phyloP scores from a whole-genome alignment of 2,113 vertebrate species.

The Pterophyllum scalare region DNA sequence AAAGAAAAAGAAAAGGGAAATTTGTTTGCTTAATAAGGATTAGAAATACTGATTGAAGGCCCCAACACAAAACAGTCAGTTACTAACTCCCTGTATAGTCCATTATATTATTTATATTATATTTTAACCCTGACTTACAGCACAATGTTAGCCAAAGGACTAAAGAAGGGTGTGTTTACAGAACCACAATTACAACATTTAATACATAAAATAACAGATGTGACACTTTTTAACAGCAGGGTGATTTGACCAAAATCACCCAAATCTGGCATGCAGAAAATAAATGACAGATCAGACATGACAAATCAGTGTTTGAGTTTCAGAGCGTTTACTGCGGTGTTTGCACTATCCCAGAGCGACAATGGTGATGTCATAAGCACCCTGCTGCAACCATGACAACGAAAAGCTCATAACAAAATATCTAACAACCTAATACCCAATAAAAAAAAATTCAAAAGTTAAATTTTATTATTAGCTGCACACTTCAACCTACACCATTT shows the following conservation, averaged over 20 bases:
- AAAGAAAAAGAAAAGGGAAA: neutral
- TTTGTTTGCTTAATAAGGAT: neutral
- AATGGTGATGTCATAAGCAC: conserved; percentile 1
- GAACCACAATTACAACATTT: neutral
- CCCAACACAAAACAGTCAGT: neutral
- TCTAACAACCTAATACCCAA: neutral
- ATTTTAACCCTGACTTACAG: neutral
- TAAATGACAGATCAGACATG: neutral
- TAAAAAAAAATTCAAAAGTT: neutral
- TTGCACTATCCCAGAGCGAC: neutral
- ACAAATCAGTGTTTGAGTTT: conserved; percentile 11
- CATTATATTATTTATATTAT: neutral
- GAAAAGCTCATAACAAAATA: neutral
- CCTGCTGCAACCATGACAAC: neutral
- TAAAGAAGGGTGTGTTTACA: neutral
- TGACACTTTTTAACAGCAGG: neutral
- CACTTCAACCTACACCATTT: neutral
- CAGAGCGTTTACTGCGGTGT: neutral
- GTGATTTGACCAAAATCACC: neutral
- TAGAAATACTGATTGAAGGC: neutral
- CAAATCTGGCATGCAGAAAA: neutral
- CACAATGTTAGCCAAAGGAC: neutral
- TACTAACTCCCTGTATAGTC: neutral
- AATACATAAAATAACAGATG: neutral
- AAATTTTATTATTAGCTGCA: neutral